These are phyloP conservation scores for Hirtodrosophila confusa DNA, from an alignment of 2,888 invertebrate species.

Conservation along the genomic window DNA sequence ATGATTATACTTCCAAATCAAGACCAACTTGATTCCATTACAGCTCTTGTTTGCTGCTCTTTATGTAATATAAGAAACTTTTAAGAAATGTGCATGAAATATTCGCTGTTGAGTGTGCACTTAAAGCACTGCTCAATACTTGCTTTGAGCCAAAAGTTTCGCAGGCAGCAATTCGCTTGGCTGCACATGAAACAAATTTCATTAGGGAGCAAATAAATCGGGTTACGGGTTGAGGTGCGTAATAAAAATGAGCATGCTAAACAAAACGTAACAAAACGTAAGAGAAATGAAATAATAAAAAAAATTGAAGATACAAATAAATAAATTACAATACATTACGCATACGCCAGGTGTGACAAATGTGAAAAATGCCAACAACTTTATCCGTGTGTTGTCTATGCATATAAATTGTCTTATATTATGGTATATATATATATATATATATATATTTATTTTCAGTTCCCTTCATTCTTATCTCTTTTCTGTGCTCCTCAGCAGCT, in stretches of 20 bases:
- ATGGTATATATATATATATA: constrained; percentile 8
- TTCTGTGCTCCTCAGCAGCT: constrained; percentile 49
- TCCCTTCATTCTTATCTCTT: no score
- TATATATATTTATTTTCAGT: background rate
- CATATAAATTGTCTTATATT: constrained; percentile 51
- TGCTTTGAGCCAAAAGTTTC: constrained; percentile 13
- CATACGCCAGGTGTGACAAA: constrained; percentile 74
- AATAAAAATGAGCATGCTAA: constrained; percentile 44
- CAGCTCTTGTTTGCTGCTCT: no score
- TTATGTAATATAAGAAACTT: no score
- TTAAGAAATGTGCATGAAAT: no score
- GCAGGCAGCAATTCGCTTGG: constrained; percentile 34
- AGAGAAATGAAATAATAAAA: constrained; percentile 8
- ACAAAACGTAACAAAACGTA: no score
- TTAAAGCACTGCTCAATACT: background rate
- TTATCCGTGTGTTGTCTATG: constrained; percentile 25
- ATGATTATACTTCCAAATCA: no score
- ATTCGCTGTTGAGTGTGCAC: no score
- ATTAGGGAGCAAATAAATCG: constrained; percentile 69
- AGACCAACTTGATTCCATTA: no score
- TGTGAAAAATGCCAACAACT: constrained; percentile 37
- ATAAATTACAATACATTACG: constrained; percentile 67
- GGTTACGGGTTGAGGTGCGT: constrained; percentile 42
- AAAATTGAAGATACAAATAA: constrained; percentile 1
- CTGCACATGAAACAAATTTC: constrained; percentile 64